Base-by-base conservation (phyloP, 2,797 vertebrate genomes). In the Gadopsis marmoratus region DNA sequence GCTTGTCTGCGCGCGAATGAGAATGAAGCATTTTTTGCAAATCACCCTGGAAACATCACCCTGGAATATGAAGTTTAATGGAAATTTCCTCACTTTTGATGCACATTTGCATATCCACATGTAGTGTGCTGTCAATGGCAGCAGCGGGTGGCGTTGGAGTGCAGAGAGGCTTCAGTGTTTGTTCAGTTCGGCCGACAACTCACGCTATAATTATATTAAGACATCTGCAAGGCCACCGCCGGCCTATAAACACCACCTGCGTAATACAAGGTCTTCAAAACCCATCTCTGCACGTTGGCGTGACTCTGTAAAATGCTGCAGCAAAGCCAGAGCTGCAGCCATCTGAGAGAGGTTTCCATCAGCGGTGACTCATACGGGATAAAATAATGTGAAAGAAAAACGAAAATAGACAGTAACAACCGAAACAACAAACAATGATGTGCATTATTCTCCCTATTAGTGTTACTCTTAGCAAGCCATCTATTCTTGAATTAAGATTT, bases 71-170 rank as follows among this genome's bases (percentile, higher is more conserved):
- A 87, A 82, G 73, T 73, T 48, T 76, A 83, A 87, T 87, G 87
- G 84, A 88, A 90, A 87, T 85, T 21, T 58, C 63, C 47, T 65
- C 55, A 60, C 31, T 84, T 88, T 86, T 74, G 69, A 90, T 48
- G 29, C 13, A 5, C 45, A 89, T 93, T 93, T 91, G 79, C 91
- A 91, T 92, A 87, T 90, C 77, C 85, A 87, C 55, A 73, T 67
- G 76, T 65, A 53, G 79, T 5, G 76, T 62, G 75, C 87, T 89
- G 91, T 91, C 89, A 89, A 67, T 17, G 54, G 76, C 56, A 54
- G 76, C 83, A 76, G 89, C 63, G 69, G 88, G 88, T 74, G 86
- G 81, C 17, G 19, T 51, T n/a, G 53, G 67, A 70, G 80, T 55
- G 11, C 26, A 14, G 77, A 84, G 61, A 82, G 39, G 74, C 71